Base-by-base conservation (phyloP, 2,888 invertebrate genomes). In the Conomelus anceps region DNA sequence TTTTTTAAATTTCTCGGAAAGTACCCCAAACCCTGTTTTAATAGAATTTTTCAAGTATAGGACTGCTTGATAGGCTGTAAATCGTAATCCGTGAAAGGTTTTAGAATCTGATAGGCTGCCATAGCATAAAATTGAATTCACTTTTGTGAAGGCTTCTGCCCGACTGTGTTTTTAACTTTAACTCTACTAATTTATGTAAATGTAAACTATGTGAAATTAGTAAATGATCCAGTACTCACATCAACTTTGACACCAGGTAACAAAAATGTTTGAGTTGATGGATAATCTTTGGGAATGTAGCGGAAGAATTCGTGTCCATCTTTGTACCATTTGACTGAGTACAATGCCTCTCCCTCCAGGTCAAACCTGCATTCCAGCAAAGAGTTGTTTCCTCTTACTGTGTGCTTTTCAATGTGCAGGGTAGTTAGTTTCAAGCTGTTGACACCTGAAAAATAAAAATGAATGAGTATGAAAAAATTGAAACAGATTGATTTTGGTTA, bases 291-390 rank as follows among this genome's bases (percentile, higher is more conserved):
- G 22, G 98, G 98, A 91, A 97, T 96, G 93, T 96, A 97, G 91
- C 98, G 95, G 94, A 97, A 98, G 94, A 98, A 97, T 94, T 98
- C 98, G 93, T 96, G 96, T 91, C 97, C 97, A 93, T 97, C 97
- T 93, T 97, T 98, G 94, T 98, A 98, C 98, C 98, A 98, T 94
- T 98, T 98, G 92, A 98, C 97, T 34, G 97, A 97, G 93, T 98
- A 98, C 88, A 98, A 94, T 88, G 96, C 95, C 93, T 98, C 97
- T 4, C 95, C 96, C 91, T 97, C 97, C 93, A 98, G 94, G 93
- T 97, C 96, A 94, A 97, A 98, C 93, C 96, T 96, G 94, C 98
- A 98, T 93, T 97, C 96, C 91, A 98, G 94, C 89, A 95, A 94
- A 63, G 97, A 97, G 92, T 96, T 95, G 92, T 96, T 96, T 92